Percentiles rank a stretch among this genome's conserved stretches.
phyloP scores from a whole-genome alignment of 2,888 invertebrate species.

The Ceriagrion tenellum region DNA sequence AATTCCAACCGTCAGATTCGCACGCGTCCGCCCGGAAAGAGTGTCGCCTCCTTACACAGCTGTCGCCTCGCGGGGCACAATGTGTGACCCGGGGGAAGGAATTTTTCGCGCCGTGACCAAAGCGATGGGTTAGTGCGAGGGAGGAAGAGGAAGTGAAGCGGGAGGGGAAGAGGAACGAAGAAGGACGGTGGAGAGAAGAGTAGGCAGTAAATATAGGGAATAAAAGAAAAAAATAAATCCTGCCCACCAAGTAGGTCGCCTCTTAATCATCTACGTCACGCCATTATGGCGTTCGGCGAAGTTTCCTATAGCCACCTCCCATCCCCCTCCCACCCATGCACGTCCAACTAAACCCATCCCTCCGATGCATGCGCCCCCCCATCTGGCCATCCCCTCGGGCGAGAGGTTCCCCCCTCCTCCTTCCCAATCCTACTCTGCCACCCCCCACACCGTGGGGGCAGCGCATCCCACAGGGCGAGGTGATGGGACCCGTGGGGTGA shows the following conservation, averaged over 20 bases:
- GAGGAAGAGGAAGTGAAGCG: not conserved
- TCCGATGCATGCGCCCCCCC: not conserved
- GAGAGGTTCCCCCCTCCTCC: not conserved
- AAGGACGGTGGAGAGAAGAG: not conserved
- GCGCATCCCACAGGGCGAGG: not conserved
- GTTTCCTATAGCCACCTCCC: slow-evolving; percentile 52
- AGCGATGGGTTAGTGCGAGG: not conserved
- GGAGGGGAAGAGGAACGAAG: not conserved
- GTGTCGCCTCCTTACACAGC: not conserved
- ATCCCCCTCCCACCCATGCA: not conserved
- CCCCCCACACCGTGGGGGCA: not conserved
- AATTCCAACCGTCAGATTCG: not conserved
- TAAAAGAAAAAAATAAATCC: slow-evolving; percentile 6
- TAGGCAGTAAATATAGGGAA: slow-evolving; percentile 44
- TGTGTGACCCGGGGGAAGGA: not conserved
- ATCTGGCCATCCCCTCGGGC: not conserved
- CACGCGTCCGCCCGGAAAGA: not conserved
- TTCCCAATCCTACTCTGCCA: not conserved
- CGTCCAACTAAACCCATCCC: not conserved
- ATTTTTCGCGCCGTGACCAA: not conserved
- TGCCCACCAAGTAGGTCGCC: slow-evolving; percentile 58
- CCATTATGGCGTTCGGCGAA: slow-evolving; percentile 64
- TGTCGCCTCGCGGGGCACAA: not conserved
- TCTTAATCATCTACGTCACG: slow-evolving; percentile 64
- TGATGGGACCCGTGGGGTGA: not conserved